Percentiles rank a stretch among this genome's conserved stretches.
Conservation (phyloP, 2,888 invertebrate species). For the Clitarchus hookeri region DNA sequence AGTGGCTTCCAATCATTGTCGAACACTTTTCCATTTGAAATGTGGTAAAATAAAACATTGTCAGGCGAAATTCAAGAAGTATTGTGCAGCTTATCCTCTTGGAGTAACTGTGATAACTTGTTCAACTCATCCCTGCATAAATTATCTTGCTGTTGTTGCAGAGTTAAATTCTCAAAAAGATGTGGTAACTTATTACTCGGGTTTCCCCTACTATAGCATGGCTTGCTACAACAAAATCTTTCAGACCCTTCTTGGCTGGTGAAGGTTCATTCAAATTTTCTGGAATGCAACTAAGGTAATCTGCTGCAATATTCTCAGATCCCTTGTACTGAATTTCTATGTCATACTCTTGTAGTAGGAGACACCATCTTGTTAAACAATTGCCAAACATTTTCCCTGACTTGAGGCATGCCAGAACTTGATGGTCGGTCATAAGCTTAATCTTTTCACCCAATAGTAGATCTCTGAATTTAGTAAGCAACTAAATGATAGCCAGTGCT, state of each 20-base stretch:
- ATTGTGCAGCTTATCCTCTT: background rate
- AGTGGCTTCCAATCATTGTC: background rate
- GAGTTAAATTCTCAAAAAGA: background rate
- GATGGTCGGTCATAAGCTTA: slow-evolving; percentile 40
- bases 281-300: slow-evolving; percentile 29
- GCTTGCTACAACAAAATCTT: background rate
- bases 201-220: background rate
- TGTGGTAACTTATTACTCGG: background rate
- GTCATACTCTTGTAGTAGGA: slow-evolving; percentile 43
- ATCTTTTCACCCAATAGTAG: slow-evolving; percentile 40
- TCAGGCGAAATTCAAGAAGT: background rate
- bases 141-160: background rate
- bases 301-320: slow-evolving; percentile 37
- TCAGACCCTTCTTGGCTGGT: background rate
- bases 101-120: background rate
- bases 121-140: background rate
- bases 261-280: background rate
- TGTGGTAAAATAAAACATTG: background rate
- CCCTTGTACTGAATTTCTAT: slow-evolving; percentile 36
- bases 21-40: background rate
- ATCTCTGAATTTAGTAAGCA: slow-evolving; percentile 37
- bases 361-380: slow-evolving; percentile 40
- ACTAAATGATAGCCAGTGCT: slow-evolving; percentile 38
- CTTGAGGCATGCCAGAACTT: slow-evolving; percentile 37
- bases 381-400: slow-evolving; percentile 39